phyloP scores from a whole-genome alignment of 2,797 vertebrate genomes.

The Anas acuta region DNA sequence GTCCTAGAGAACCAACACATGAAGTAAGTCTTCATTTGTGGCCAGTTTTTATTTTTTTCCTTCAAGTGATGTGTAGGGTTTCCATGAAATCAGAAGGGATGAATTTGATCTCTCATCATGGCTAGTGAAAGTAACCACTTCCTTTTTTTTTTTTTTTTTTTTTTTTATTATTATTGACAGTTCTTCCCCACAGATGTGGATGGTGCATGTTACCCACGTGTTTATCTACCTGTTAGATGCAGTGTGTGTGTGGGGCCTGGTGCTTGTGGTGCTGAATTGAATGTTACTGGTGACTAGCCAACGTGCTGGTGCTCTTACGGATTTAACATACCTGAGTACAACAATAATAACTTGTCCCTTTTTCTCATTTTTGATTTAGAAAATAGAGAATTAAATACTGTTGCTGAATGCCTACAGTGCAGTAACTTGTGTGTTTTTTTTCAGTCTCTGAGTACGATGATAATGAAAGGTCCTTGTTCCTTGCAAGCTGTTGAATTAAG shows the following conservation, averaged over 20 bases:
- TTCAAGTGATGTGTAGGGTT: neutral
- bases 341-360: neutral
- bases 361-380: neutral
- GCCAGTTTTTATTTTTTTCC: neutral
- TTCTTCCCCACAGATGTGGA: neutral
- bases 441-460: neutral
- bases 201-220: neutral
- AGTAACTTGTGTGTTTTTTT: neutral
- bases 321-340: neutral
- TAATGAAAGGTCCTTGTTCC: neutral
- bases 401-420: neutral
- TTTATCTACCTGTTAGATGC: neutral
- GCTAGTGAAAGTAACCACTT: neutral
- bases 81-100: neutral
- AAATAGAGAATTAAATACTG: neutral
- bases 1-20: neutral
- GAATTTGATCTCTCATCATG: neutral
- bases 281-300: neutral
- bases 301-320: neutral
- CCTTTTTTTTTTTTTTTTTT: neutral
- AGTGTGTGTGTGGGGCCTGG: neutral
- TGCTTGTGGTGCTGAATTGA: neutral
- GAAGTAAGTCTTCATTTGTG: neutral
- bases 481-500: neutral
- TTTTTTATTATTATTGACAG: neutral